Conservation (phyloP, 2,113 vertebrate species). For the Nyctibius bracteatus region DNA sequence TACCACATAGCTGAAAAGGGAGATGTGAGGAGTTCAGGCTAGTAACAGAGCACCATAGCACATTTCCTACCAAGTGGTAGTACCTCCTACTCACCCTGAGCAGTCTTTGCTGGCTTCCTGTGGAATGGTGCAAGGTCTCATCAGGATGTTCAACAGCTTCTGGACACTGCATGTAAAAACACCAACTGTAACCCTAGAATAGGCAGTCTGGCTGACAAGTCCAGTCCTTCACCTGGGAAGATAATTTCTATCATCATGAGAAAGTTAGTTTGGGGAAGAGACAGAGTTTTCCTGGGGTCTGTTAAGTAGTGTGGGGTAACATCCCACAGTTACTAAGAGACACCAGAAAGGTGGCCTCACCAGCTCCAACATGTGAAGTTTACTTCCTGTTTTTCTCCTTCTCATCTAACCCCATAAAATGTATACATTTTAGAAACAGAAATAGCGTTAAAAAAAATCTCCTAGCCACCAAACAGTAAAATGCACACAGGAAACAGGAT, state of each 20-base stretch:
- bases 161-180: not conserved
- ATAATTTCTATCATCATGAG: not conserved
- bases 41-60: not conserved
- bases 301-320: not conserved
- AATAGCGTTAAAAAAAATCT: not conserved
- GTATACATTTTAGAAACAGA: not conserved
- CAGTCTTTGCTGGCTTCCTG: not conserved
- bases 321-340: not conserved
- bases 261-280: not conserved
- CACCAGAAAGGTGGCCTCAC: not conserved
- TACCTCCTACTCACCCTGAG: too few species aligned
- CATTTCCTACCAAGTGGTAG: not conserved
- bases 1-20: not conserved
- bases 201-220: not conserved
- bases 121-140: not conserved
- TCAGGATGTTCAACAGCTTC: not conserved
- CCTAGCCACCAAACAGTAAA: not conserved
- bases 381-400: not conserved
- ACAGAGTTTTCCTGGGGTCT: not conserved
- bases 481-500: not conserved
- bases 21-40: not conserved
- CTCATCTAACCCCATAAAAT: not conserved
- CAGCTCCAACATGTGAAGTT: not conserved
- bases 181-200: not conserved
- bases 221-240: not conserved